A percentile compares a stretch with the other conserved stretches of the same genome.
Conservation (phyloP, 2,113 vertebrate genomes). For the Sylvia atricapilla region DNA sequence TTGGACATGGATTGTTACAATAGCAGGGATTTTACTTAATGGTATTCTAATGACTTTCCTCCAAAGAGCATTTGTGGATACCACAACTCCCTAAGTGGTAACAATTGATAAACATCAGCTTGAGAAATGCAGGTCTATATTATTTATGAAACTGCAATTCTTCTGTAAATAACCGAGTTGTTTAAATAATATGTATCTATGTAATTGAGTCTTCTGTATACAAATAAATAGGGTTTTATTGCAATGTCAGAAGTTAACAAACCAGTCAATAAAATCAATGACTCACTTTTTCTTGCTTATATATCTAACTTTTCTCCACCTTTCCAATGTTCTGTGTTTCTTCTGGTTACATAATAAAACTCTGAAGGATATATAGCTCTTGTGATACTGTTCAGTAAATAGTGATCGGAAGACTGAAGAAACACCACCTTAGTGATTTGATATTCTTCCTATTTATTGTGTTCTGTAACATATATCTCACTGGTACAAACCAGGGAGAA, state of each 20-base stretch:
- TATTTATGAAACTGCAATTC: constrained; percentile 76
- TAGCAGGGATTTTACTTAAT: not conserved
- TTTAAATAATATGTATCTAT: constrained; percentile 81
- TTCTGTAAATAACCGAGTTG: constrained; percentile 77
- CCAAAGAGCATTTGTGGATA: not conserved
- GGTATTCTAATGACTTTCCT: constrained; percentile 42
- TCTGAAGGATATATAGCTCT: constrained; percentile 49
- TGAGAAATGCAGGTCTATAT: constrained; percentile 67
- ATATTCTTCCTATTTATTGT: not conserved
- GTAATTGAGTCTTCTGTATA: constrained; percentile 81
- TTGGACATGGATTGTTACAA: not conserved
- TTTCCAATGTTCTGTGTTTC: constrained; percentile 71
- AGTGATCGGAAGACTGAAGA: not conserved
- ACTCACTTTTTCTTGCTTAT: constrained; percentile 80
- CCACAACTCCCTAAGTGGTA: constrained; percentile 48
- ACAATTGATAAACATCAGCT: constrained; percentile 65
- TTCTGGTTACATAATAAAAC: constrained; percentile 63
- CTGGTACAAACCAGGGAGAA: not conserved
- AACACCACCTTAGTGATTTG: not conserved
- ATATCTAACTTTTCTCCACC: constrained; percentile 78
- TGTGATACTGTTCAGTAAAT: constrained; percentile 47
- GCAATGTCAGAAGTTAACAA: constrained; percentile 81
- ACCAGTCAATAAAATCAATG: constrained; percentile 84
- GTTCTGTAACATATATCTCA: not conserved
- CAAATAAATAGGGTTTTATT: constrained; percentile 84